Base-by-base conservation (phyloP, 1,140 invertebrate species). In the Amphibalanus amphitrite region DNA sequence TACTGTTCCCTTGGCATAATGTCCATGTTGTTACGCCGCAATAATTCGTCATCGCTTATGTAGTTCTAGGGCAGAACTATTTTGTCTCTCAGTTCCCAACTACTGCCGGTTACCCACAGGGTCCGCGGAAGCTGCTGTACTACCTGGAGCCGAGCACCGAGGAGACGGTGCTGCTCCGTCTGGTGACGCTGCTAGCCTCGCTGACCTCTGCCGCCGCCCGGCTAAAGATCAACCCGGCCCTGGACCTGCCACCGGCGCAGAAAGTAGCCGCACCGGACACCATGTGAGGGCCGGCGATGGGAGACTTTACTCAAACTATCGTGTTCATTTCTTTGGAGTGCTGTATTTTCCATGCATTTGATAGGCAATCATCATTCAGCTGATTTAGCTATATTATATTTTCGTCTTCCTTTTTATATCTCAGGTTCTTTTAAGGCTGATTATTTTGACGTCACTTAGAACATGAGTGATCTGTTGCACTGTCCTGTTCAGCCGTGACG, bases 191-290 rank as follows among this genome's bases (percentile, higher is more conserved):
- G 8, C 77, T 86, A 38, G 83, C 82, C 26, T 85, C 86, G 75
- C 75, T 87, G 20, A 77, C 82, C 15, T 76, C 77, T 65, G 80
- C 81, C 25, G 81, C 82, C 10, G 79, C 78, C 29, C 76, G 80
- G 33, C 75, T 79, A 15, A 76, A 82, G 47, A 76, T 85, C 23
- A 81, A 82, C 70, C 81, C 81, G 29, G 78, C 79, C 29, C 75
- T 80, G 30, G 82, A 82, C 74, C 78, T 86, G 17, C 85, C 84
- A 29, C 75, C 81, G 3, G 81, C 82, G 73, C 81, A 84, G 70
- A 86, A 85, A 74, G 84, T 84, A n/a, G 79, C 84, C 6, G 84
- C 84, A 23, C 84, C 85, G 4, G 84, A 86, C 72, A 86, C 85
- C 29, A 81, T 85, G 81, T 83, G 76, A 79, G 78, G 10, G 8